A percentile compares a stretch with the other conserved stretches of the same genome.
Evolutionary conservation across 2,113 vertebrate species (phyloP).

Genomic region (Microcebus griseorufus): DNA sequence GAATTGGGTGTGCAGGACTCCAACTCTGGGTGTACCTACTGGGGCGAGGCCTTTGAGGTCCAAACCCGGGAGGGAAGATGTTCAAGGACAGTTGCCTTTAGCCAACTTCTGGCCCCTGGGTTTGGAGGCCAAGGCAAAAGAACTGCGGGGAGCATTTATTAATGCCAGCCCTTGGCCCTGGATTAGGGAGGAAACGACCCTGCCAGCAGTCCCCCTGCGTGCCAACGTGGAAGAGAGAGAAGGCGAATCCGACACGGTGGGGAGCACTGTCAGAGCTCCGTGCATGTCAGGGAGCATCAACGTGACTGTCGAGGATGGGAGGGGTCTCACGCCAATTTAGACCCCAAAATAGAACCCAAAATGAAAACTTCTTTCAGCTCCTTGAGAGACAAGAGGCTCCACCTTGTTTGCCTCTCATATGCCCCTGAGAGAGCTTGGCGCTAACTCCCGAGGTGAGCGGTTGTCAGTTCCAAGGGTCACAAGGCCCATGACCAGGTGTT

Average conservation of each 20-base stretch:
- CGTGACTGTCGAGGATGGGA: neutral
- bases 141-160: neutral
- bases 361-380: neutral
- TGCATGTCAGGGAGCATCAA: fast-evolving
- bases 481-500: neutral
- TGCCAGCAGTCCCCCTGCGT: neutral
- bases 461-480: neutral
- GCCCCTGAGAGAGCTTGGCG: neutral
- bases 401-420: neutral
- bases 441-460: neutral
- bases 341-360: neutral
- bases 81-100: neutral
- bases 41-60: neutral
- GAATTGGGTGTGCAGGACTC: fast-evolving
- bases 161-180: neutral
- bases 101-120: neutral
- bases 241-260: no score
- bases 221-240: neutral
- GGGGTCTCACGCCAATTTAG: neutral
- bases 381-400: neutral
- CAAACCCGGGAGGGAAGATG: neutral
- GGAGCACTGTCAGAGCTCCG: fast-evolving
- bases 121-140: neutral
- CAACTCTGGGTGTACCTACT: fast-evolving
- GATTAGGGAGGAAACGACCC: neutral